These are phyloP conservation scores for Willisornis vidua DNA, from an alignment of 2,113 vertebrate species.

Conservation along the genomic window DNA sequence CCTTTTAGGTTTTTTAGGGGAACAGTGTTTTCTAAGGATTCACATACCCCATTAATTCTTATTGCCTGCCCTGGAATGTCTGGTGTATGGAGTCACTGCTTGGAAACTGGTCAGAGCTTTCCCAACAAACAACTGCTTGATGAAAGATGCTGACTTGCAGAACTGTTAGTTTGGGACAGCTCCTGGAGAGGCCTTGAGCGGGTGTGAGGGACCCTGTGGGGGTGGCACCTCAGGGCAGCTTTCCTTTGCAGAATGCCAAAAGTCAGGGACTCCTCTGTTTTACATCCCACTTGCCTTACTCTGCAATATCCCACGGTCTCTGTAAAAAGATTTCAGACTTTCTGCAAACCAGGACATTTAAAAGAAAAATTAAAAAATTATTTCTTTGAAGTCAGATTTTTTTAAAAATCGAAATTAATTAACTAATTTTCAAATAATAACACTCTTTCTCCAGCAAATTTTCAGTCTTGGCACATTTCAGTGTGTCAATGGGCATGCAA, in stretches of 20 bases:
- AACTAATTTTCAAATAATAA: too few relatives aligned
- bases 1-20: not conserved
- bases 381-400: not conserved
- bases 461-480: not conserved
- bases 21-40: not conserved
- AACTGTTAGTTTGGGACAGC: not conserved
- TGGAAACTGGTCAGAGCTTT: conserved; percentile 11
- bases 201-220: not conserved
- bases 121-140: not conserved
- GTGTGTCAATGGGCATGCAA: not conserved
- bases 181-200: not conserved
- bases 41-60: not conserved
- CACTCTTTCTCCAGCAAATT: not conserved
- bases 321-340: not conserved
- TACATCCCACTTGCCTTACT: not conserved
- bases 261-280: not conserved
- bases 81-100: not conserved
- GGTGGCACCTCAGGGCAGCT: not conserved
- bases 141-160: not conserved
- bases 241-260: not conserved
- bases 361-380: not conserved
- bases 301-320: not conserved
- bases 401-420: too few relatives aligned
- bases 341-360: not conserved
- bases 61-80: not conserved